Percentiles rank a stretch among this genome's conserved stretches.
phyloP scores from a whole-genome alignment of 2,888 invertebrate species.

The Drosophila sordidapex region DNA sequence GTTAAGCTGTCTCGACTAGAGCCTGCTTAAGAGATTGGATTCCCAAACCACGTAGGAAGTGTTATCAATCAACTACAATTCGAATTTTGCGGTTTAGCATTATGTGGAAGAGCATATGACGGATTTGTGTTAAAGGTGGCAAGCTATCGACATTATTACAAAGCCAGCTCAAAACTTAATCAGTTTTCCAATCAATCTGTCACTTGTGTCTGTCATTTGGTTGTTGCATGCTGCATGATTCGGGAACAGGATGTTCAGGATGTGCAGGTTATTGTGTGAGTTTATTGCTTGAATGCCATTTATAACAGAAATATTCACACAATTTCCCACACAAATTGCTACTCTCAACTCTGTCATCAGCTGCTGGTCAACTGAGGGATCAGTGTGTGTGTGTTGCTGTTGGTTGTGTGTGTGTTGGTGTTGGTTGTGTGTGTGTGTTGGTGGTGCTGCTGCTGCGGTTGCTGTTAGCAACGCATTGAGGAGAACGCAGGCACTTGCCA shows the following conservation, averaged over 20 bases:
- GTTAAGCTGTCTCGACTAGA: not conserved
- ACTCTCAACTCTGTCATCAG: not conserved
- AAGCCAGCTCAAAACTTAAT: not conserved
- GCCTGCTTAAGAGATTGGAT: not conserved
- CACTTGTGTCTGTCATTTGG: not conserved
- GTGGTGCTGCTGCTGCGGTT: conserved; percentile 11
- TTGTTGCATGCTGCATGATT: not conserved
- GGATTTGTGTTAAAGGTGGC: not conserved
- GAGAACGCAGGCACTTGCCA: conserved; percentile 34
- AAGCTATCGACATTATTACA: not conserved
- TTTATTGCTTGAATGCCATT: not conserved
- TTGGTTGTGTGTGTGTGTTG: not conserved
- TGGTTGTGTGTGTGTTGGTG: not conserved
- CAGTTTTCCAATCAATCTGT: not conserved
- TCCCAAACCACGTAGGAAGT: too few relatives aligned
- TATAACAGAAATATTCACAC: not conserved
- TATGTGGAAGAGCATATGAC: not conserved
- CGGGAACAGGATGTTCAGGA: not conserved
- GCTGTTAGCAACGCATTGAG: conserved; percentile 35
- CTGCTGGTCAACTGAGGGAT: not conserved
- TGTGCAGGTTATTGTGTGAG: not conserved
- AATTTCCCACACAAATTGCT: not conserved
- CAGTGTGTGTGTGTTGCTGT: not conserved
- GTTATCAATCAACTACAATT: not conserved
- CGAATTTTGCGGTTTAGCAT: not conserved